These are phyloP conservation scores for Piscicola geometra DNA, from an alignment of 2,888 invertebrate genomes.

Conservation along the genomic window DNA sequence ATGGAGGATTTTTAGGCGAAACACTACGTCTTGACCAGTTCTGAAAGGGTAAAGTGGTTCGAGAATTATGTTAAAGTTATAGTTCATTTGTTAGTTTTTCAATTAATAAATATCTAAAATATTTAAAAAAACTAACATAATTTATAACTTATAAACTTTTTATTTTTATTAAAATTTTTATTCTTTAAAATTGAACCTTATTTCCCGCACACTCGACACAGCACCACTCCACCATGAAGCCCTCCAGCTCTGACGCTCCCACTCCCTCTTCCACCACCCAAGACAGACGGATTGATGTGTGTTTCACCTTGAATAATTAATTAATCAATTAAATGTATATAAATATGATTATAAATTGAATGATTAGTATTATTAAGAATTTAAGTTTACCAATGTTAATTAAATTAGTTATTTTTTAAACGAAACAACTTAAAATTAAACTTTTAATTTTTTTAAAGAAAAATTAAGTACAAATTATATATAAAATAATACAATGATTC, in stretches of 20 bases:
- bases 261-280: conserved; percentile 44
- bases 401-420: neutral
- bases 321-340: too few relatives aligned
- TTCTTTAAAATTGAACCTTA: conserved; percentile 12
- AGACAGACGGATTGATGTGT: conserved; percentile 41
- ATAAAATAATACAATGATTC: too few relatives aligned
- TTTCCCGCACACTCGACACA: conserved; percentile 20
- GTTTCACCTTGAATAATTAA: conserved; percentile 29
- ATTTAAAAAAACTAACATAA: too few relatives aligned
- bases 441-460: neutral
- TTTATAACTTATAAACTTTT: too few relatives aligned
- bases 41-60: too few relatives aligned
- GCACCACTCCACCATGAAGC: conserved; percentile 15
- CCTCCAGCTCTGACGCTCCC: conserved; percentile 41
- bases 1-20: neutral
- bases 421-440: neutral
- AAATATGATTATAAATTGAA: too few relatives aligned
- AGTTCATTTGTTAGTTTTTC: neutral
- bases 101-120: too few relatives aligned
- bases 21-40: conserved; percentile 4
- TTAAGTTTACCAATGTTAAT: neutral
- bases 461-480: too few relatives aligned
- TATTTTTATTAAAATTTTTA: neutral
- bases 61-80: too few relatives aligned
- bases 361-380: too few relatives aligned